phyloP scores from a whole-genome alignment of 1,140 invertebrate species.

The Linepithema humile region DNA sequence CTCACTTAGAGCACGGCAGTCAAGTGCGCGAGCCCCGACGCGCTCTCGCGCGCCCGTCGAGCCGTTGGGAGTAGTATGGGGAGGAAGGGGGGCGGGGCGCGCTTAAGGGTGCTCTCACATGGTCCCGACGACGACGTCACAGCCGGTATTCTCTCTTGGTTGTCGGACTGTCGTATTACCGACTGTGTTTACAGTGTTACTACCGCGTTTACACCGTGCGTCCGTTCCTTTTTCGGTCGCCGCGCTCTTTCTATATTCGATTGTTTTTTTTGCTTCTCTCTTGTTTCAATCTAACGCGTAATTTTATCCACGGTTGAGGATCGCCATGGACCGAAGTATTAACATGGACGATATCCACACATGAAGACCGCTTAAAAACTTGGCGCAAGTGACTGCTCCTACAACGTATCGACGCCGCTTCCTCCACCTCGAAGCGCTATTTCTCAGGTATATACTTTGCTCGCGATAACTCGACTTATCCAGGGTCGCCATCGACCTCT shows the following conservation, averaged over 20 bases:
- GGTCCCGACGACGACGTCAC: slow-evolving; percentile 9
- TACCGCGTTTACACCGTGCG: neutral
- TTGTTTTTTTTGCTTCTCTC: neutral
- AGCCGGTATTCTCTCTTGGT: neutral
- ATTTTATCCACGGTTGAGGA: neutral
- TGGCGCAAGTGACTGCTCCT: slow-evolving; percentile 16
- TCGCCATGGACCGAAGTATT: neutral
- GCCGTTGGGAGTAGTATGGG: neutral
- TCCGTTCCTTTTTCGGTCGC: neutral
- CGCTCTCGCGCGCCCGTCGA: slow-evolving; percentile 42
- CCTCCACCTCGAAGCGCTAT: slow-evolving; percentile 25
- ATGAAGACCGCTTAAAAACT: slow-evolving; percentile 19
- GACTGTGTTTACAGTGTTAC: slow-evolving; percentile 2
- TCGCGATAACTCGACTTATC: slow-evolving; percentile 36
- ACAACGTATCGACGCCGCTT: slow-evolving; percentile 31
- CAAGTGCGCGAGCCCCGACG: slow-evolving; percentile 61
- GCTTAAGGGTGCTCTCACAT: slow-evolving; percentile 55
- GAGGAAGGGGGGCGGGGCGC: neutral
- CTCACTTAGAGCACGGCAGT: slow-evolving; percentile 60
- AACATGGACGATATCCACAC: neutral
- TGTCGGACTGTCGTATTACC: neutral
- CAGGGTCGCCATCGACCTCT: slow-evolving; percentile 45
- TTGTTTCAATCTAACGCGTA: neutral
- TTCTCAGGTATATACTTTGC: slow-evolving; percentile 27
- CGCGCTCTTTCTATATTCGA: neutral